phyloP scores from a whole-genome alignment of 2,113 vertebrate genomes.

The Pica pica region DNA sequence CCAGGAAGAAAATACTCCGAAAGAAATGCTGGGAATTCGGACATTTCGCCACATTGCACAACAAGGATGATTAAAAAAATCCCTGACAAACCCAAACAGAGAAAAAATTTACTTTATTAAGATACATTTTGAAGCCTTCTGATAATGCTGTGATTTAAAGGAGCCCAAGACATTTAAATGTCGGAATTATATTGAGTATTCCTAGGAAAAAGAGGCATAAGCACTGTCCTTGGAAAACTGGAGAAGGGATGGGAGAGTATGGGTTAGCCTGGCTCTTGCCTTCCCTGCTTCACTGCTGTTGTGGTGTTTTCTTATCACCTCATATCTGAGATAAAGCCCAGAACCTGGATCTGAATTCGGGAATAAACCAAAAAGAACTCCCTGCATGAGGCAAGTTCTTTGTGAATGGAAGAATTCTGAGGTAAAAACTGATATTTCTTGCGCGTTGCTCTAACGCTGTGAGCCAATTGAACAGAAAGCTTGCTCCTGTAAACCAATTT shows the following conservation, averaged over 20 bases:
- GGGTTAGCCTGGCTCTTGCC: background rate
- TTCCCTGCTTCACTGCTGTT: background rate
- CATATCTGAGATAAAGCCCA: background rate
- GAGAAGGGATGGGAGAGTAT: background rate
- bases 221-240: background rate
- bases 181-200: background rate
- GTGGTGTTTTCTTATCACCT: background rate
- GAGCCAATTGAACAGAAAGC: conserved; percentile 15
- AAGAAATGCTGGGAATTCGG: conserved; percentile 37
- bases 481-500: conserved; percentile 3
- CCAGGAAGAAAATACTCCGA: background rate
- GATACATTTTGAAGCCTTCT: background rate
- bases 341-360: background rate
- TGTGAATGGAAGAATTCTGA: background rate
- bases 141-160: background rate
- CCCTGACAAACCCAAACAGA: background rate
- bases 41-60: background rate
- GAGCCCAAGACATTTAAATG: background rate
- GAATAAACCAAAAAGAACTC: background rate
- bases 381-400: background rate
- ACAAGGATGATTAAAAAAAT: background rate
- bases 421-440: background rate
- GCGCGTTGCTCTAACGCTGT: background rate
- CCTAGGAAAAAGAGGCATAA: background rate
- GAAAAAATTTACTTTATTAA: background rate